These are phyloP conservation scores for Synanthedon andrenaeformis DNA, from an alignment of 2,888 invertebrate genomes.

Conservation along the genomic window DNA sequence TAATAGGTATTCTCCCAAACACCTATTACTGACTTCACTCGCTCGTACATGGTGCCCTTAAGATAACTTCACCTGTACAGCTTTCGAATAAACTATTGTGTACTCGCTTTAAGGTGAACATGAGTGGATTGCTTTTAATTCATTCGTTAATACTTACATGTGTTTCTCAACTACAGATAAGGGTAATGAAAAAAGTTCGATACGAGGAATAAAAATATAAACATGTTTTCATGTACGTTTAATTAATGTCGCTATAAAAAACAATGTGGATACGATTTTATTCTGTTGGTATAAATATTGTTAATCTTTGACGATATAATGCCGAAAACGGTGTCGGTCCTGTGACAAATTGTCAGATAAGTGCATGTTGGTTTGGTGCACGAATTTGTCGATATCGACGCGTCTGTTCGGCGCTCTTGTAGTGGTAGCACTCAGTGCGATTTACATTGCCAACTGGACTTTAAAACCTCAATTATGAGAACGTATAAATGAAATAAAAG, in stretches of 20 bases:
- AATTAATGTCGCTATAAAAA: too few relatives aligned
- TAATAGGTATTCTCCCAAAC: too few relatives aligned
- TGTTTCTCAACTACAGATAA: too few relatives aligned
- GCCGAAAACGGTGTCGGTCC: constrained; percentile 43
- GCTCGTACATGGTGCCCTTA: too few relatives aligned
- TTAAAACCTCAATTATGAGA: neutral
- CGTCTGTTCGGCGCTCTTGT: neutral
- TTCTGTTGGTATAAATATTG: neutral
- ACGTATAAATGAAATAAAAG: too few relatives aligned
- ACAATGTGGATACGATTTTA: too few relatives aligned
- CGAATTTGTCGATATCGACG: constrained; percentile 19
- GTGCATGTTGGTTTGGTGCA: constrained; percentile 34
- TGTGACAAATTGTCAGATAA: constrained; percentile 65
- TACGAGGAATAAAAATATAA: too few relatives aligned
- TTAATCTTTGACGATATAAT: constrained; percentile 37
- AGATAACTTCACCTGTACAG: constrained; percentile 1
- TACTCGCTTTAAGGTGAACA: neutral
- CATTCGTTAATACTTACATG: constrained; percentile 6
- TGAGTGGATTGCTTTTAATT: constrained; percentile 10
- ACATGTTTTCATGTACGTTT: too few relatives aligned
- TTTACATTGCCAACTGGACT: neutral
- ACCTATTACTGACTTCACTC: too few relatives aligned
- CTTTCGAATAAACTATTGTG: neutral
- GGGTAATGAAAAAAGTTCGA: too few relatives aligned
- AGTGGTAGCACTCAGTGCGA: neutral